Evolutionary conservation across 2,888 invertebrate genomes (phyloP), one percentile per base, ranked within the genome.

Genomic region (Panzeria rudis): DNA sequence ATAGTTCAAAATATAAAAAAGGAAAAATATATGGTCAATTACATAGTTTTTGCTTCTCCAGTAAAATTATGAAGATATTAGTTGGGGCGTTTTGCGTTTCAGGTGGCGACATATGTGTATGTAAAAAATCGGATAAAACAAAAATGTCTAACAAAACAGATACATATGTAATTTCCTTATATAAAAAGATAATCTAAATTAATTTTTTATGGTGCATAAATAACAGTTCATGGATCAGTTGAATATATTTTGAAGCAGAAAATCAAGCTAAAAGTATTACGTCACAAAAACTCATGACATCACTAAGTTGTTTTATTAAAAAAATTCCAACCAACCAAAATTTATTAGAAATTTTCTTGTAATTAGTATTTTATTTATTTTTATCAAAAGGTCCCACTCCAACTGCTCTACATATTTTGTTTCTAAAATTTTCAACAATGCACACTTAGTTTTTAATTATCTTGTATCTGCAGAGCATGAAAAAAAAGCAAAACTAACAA

Each of bases 391-490:
- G 29, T 29, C 5, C 29, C 29, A 29, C 29, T 4, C 5, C 5
- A 50, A 17, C 20, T 50, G 47, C n/a, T 47, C 47, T 11, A 17
- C n/a, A 47, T n/a, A 15, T 47, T 7, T 50, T 20, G 3, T 6
- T 17, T 50, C 15, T 20, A 8, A 50, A 50, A 20, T 8, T 50
- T 50, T 6, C 50, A 54, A 38, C 35, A 41, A 6, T 69, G n/a
- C n/a, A 23, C 15, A 64, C 23, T 25, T 9, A 17, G 7, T 29
- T 13, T 29, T 38, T 20, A 54, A 66, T 54, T 25, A 61, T 15
- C 61, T 13, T 44, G 32, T 76, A 66, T 23, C 44, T 47, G 17
- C 15, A 15, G 44, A 41, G 62, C 47, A 47, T 47, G 66, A 68
- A 38, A 44, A n/a, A 56, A 72, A 69, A 59, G 32, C 1, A 71